Evolutionary conservation across 2,113 vertebrate genomes (phyloP).

Genomic region (Charina bottae): DNA sequence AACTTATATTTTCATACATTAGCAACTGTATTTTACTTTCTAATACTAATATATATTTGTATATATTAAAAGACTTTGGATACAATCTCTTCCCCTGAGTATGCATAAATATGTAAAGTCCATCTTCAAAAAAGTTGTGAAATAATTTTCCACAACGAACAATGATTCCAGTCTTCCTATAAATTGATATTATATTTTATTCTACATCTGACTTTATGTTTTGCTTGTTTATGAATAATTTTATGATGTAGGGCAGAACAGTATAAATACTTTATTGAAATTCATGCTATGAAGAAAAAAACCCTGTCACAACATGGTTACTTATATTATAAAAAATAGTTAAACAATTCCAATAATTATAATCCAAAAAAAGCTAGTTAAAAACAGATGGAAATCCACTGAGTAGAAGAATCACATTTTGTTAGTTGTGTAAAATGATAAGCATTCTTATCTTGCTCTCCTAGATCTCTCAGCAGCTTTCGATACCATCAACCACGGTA

Average conservation of each 20-base stretch:
- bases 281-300: background rate
- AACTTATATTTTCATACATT: background rate
- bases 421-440: background rate
- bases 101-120: background rate
- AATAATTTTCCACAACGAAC: slow-evolving; percentile 17
- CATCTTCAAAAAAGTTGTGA: background rate
- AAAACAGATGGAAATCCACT: background rate
- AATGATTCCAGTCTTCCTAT: slow-evolving; percentile 17
- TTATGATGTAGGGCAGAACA: background rate
- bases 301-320: background rate
- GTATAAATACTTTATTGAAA: background rate
- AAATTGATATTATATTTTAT: background rate
- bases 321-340: background rate
- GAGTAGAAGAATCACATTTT: background rate
- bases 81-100: background rate
- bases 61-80: background rate
- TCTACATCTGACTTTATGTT: slow-evolving; percentile 29
- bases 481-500: no score
- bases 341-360: background rate
- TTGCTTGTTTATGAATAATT: background rate
- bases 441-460: no score
- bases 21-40: background rate
- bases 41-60: no score
- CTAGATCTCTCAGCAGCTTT: no score
- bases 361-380: background rate